A percentile compares a stretch with the other conserved stretches of the same genome.
Conservation (phyloP, 2,113 vertebrate genomes). For the Ivindomyrus marchei region DNA sequence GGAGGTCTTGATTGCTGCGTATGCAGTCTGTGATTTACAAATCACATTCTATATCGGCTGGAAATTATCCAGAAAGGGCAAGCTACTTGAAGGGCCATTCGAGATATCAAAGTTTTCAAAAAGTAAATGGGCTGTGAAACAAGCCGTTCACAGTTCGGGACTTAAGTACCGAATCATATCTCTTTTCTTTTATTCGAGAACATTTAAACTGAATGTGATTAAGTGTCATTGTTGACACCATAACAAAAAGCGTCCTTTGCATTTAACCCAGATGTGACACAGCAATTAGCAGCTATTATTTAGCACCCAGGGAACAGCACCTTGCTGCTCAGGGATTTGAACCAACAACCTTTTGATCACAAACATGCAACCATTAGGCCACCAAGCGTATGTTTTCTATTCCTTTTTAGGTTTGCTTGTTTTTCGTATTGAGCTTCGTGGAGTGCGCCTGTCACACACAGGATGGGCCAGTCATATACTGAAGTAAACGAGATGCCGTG, state of each 20-base stretch:
- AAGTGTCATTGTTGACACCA: no score
- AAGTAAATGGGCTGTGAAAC: not conserved
- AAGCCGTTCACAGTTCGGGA: not conserved
- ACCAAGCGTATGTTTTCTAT: not conserved
- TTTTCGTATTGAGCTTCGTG: not conserved
- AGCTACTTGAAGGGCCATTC: not conserved
- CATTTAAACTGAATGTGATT: not conserved
- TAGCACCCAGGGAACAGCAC: no score
- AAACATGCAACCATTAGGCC: not conserved
- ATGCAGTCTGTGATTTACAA: not conserved
- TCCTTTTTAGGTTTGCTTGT: not conserved
- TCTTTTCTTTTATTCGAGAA: not conserved
- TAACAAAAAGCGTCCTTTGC: no score
- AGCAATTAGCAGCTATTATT: no score
- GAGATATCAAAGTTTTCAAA: not conserved
- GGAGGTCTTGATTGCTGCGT: not conserved
- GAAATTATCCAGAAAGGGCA: constrained; percentile 2
- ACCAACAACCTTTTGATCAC: no score
- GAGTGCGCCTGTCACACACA: not conserved
- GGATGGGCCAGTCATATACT: not conserved
- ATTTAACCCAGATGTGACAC: no score
- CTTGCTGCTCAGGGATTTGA: no score
- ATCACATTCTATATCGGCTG: not conserved
- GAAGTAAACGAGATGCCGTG: not conserved
- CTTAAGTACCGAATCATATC: not conserved